Evolutionary conservation across 2,888 invertebrate genomes (phyloP).

Genomic region (Heliothis peltigera): DNA sequence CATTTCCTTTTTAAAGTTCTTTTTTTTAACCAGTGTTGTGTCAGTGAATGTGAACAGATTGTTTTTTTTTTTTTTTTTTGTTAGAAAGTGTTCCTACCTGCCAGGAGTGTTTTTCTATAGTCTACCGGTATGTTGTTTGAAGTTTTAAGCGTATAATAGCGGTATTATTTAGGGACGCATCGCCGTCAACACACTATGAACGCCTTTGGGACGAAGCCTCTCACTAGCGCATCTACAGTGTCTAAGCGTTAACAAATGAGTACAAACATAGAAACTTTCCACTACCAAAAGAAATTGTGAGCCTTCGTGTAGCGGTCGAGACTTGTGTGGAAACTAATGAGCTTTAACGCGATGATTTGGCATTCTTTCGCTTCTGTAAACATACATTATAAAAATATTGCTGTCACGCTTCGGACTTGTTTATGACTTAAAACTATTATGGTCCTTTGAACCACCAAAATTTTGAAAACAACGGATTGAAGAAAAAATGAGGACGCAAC

Average conservation of each 20-base stretch:
- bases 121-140: slow-evolving; percentile 79
- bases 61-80: slow-evolving; percentile 66
- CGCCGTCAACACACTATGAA: slow-evolving; percentile 46
- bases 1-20: background rate
- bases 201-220: slow-evolving; percentile 45
- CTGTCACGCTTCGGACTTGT: background rate
- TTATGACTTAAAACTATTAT: background rate
- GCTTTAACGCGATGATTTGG: slow-evolving; percentile 28
- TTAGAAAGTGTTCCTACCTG: slow-evolving; percentile 78
- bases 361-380: background rate
- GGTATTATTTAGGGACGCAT: slow-evolving; percentile 77
- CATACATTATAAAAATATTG: background rate
- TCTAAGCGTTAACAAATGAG: slow-evolving; percentile 46
- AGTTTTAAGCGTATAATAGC: slow-evolving; percentile 71
- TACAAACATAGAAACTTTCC: slow-evolving; percentile 56
- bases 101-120: slow-evolving; percentile 75
- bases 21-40: slow-evolving; percentile 58
- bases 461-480: background rate
- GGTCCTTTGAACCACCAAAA: slow-evolving; percentile 4
- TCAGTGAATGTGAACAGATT: slow-evolving; percentile 58
- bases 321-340: slow-evolving; percentile 27
- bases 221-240: slow-evolving; percentile 40
- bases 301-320: slow-evolving; percentile 24
- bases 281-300: slow-evolving; percentile 42
- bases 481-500: background rate